Conservation (phyloP, 64 coral and sea anemone species). For the Dendrophyllia cribrosa region DNA sequence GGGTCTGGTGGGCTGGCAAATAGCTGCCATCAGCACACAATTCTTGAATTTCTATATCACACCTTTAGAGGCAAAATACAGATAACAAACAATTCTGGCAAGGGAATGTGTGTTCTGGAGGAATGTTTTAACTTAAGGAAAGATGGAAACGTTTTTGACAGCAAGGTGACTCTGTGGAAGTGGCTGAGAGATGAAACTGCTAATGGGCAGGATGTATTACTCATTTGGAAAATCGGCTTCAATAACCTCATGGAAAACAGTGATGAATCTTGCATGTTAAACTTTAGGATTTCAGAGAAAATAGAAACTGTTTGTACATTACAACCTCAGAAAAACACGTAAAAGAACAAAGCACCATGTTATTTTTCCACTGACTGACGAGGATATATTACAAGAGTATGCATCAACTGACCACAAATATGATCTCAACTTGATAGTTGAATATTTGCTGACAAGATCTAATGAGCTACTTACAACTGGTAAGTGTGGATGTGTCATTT, state of each 20-base stretch:
- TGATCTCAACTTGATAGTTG: no score
- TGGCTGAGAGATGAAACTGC: neutral
- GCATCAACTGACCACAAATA: no score
- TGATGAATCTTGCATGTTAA: neutral
- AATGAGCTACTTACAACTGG: no score
- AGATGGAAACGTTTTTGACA: neutral
- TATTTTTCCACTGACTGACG: slow-evolving; percentile 16
- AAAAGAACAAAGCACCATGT: slow-evolving; percentile 19
- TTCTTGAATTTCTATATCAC: slow-evolving; percentile 53
- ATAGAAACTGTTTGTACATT: slow-evolving; percentile 10
- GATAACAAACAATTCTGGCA: neutral
- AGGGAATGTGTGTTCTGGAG: slow-evolving; percentile 15
- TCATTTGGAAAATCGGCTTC: slow-evolving; percentile 25
- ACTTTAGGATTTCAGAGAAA: slow-evolving; percentile 34
- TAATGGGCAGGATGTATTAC: slow-evolving; percentile 30
- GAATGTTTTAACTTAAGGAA: slow-evolving; percentile 36
- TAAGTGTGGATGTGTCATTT: no score
- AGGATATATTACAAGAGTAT: neutral
- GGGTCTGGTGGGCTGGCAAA: slow-evolving; percentile 16
- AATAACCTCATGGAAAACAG: slow-evolving; percentile 35
- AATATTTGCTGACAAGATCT: no score
- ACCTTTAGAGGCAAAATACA: slow-evolving; percentile 10
- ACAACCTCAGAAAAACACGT: slow-evolving; percentile 4
- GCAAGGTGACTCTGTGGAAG: slow-evolving; percentile 28
- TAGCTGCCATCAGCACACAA: slow-evolving; percentile 47